phyloP scores from a whole-genome alignment of 2,797 vertebrate genomes.

The Podarcis siculus region DNA sequence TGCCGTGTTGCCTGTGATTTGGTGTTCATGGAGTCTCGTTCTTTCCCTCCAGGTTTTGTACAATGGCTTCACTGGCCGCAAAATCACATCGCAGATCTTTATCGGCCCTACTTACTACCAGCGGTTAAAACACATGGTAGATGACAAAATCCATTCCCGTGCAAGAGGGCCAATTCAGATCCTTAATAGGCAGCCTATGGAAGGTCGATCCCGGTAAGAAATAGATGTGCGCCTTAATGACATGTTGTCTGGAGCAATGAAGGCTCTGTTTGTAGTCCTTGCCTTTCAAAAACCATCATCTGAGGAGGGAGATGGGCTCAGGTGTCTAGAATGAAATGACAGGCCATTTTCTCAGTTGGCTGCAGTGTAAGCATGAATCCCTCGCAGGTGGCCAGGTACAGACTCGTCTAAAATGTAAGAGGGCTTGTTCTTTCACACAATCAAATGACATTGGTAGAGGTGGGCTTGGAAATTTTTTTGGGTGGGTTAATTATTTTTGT shows the following conservation, averaged over 20 bases:
- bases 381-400: background rate
- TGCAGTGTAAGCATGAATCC: background rate
- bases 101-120: slow-evolving; percentile 98
- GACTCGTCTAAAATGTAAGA: background rate
- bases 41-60: slow-evolving; percentile 88
- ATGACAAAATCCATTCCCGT: slow-evolving; percentile 98
- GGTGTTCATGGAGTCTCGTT: background rate
- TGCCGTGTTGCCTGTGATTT: slow-evolving; percentile 11
- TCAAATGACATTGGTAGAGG: background rate
- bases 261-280: background rate
- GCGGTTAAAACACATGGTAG: slow-evolving; percentile 98
- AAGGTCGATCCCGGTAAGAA: slow-evolving; percentile 94
- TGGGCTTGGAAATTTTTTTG: background rate
- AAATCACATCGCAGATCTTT: slow-evolving; percentile 98
- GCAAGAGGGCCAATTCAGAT: slow-evolving; percentile 97
- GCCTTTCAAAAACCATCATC: background rate
- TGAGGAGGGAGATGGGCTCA: background rate
- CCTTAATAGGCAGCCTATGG: slow-evolving; percentile 98
- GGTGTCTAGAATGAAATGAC: background rate
- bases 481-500: background rate
- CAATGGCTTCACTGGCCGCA: slow-evolving; percentile 97
- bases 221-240: background rate
- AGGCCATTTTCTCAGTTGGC: background rate
- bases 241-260: background rate
- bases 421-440: background rate